Percentiles rank a stretch among this genome's conserved stretches.
Evolutionary conservation across 2,113 vertebrate genomes (phyloP).

Genomic region (Bufo gargarizans): DNA sequence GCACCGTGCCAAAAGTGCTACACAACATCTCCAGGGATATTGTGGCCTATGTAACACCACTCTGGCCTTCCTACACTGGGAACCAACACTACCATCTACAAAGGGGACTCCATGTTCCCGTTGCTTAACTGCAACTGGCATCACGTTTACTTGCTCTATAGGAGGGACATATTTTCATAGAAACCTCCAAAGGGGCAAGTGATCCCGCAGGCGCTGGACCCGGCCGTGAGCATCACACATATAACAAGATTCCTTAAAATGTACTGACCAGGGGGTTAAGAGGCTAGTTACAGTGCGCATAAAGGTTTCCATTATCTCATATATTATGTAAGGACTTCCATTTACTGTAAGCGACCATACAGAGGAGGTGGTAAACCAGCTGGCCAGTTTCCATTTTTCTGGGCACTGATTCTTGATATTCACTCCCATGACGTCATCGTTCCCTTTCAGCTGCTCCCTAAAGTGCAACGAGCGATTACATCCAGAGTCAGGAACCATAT

Average conservation of each 20-base stretch:
- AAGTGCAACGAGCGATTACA: slow-evolving; percentile 30
- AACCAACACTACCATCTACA: too few relatives aligned
- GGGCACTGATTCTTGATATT: neutral
- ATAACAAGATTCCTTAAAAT: neutral
- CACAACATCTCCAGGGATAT: too few relatives aligned
- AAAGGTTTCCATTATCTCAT: slow-evolving; percentile 16
- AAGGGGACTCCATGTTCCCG: too few relatives aligned
- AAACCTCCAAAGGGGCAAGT: too few relatives aligned
- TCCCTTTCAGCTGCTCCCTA: slow-evolving; percentile 5
- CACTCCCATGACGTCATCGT: neutral
- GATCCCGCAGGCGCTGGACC: too few relatives aligned
- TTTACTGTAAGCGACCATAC: neutral
- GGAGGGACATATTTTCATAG: too few relatives aligned
- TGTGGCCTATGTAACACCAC: too few relatives aligned
- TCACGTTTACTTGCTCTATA: too few relatives aligned
- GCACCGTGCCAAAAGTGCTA: too few relatives aligned
- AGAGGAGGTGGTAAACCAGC: neutral
- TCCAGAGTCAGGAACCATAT: neutral
- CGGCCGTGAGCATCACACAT: too few relatives aligned
- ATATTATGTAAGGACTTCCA: neutral
- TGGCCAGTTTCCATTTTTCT: neutral
- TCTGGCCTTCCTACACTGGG: too few relatives aligned
- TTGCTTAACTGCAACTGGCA: too few relatives aligned
- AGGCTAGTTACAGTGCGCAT: neutral
- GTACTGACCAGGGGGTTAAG: neutral